A percentile compares a stretch with the other conserved stretches of the same genome.
Evolutionary conservation across 2,113 vertebrate species (phyloP).

Genomic region (Herpailurus yagouaroundi): DNA sequence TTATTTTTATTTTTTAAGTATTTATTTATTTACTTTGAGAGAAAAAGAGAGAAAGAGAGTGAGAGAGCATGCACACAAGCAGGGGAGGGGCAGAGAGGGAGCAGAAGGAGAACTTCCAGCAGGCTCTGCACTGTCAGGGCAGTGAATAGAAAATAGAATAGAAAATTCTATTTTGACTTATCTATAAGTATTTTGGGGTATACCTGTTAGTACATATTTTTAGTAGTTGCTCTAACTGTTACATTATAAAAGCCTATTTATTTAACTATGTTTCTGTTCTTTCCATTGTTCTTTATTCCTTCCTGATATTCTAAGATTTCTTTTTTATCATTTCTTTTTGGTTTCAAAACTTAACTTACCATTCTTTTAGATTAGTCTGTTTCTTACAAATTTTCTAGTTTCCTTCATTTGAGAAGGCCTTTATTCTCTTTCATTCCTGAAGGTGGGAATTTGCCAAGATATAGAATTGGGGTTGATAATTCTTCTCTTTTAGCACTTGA

Average conservation of each 20-base stretch:
- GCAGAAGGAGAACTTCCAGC: no score
- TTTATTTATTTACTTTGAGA: no score
- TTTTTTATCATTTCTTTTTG: background rate
- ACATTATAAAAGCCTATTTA: background rate
- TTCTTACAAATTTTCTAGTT: background rate
- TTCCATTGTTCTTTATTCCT: background rate
- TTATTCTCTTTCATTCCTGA: background rate
- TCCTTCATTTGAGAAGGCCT: background rate
- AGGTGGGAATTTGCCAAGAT: background rate
- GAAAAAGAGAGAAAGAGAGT: no score
- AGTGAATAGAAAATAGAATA: no score
- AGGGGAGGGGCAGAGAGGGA: no score
- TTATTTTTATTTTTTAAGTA: no score
- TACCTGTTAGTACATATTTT: background rate
- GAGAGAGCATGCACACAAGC: no score
- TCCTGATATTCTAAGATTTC: background rate
- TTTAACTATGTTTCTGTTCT: background rate
- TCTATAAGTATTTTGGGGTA: background rate
- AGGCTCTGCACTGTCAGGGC: no score
- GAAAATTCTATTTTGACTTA: background rate
- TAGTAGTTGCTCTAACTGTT: background rate
- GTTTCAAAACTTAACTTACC: background rate
- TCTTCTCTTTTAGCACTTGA: background rate
- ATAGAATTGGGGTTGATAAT: background rate
- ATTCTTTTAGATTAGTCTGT: background rate